Evolutionary conservation across 2,797 vertebrate genomes (phyloP), one percentile per base, ranked within the genome.

Genomic region (Enteromius treurensis): DNA sequence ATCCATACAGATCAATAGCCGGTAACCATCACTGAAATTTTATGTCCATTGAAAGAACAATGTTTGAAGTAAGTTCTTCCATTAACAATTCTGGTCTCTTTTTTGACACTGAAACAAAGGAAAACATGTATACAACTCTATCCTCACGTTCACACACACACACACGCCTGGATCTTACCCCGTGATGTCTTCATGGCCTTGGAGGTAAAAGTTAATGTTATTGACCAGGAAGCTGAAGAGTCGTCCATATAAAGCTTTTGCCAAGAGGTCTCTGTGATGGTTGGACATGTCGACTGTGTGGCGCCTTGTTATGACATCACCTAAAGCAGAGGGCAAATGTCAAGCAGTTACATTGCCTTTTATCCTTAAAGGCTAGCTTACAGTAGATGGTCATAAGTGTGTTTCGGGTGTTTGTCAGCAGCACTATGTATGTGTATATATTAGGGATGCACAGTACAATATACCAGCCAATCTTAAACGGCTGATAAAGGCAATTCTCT

Each of bases 171-270:
- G 8, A 29, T 58, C 92, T 82, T 95, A 98, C 97, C 97, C 95
- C 55, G 85, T 84, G 88, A 80, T 91, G 14, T 96, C 95, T 1
- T 96, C 95, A 60, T 94, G 95, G 87, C 94, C 92, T 84, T 97
- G 96, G 73, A 99, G 95, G 91, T 94, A 96, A 78, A 91, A 91
- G 75, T 99, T 99, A 87, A 95, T 90, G 34, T 91, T 90, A 89
- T 98, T 97, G 88, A 97, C 94, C 90, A 99, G 89, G 90, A 96
- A 95, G 92, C 96, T 96, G 90, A 99, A 99, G 83, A 98, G 93
- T 75, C 97, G 96, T 67, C 96, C 92, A 0, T 99, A 99, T 0
- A 99, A 92, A 71, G 97, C 93, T 91, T 98, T 98, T 79, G 96
- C 95, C 71, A 99, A 90, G 79, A 97, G 96, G 88, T 99, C 97